Evolutionary conservation across 2,888 invertebrate genomes (phyloP), one percentile per base, ranked within the genome.

Genomic region (Amphipyra berbera): DNA sequence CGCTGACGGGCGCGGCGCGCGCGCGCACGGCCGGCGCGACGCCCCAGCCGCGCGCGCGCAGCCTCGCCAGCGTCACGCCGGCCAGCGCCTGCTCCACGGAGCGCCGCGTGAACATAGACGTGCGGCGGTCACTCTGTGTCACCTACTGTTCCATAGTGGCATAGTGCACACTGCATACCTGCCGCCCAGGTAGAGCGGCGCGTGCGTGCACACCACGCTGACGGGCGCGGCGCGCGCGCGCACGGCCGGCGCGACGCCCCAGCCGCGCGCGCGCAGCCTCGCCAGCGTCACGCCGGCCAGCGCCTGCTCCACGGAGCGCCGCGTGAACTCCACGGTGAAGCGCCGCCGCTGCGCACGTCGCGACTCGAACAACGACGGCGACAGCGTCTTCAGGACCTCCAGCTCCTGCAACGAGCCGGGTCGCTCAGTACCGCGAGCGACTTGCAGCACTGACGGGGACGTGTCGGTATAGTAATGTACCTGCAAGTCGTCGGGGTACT

Each of bases 221-320:
- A 98, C 84, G 86, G 95, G 97, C 33, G 96, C 76, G 5, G 95
- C 91, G 30, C 81, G 75, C 27, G 81, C 83, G 9, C 82, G 78
- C 0, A 96, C 95, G 7, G 90, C 69, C 0, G 90, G 76, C 1
- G 71, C 96, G 89, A 50, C 91, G 75, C 73, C 95, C 95, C 73
- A 74, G 55, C 83, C 81, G 21, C 35, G 60, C 21, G 35, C 67
- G 49, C 44, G 10, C 58, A 87, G 74, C 56, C 76, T 61, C 2
- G 91, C 89, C 1, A 94, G 85, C 0, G 95, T 84, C 0, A 96
- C 92, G 30, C 86, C 90, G 0, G 88, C 89, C 35, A 95, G 89
- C 62, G 95, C 95, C 70, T 95, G 95, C 68, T 96, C 96, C 8
- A 97, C 96, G 15, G 95, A 94, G 63, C 96, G 96, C 13, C 97